A percentile compares a stretch with the other conserved stretches of the same genome.
These are phyloP conservation scores for Synanthedon myopaeformis DNA, from an alignment of 2,888 invertebrate genomes.

Conservation along the genomic window DNA sequence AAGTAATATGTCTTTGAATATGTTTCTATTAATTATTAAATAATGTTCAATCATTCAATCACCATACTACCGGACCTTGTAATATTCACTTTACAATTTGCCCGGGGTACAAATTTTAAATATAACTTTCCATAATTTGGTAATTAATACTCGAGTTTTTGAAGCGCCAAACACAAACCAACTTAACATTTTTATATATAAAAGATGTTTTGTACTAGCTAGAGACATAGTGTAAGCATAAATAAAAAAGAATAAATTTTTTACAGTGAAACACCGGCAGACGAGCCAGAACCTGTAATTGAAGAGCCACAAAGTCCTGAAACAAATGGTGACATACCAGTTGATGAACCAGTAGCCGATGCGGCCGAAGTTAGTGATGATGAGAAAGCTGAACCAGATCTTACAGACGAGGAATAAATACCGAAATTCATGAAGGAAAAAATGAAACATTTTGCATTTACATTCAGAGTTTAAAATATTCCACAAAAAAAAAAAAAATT, in stretches of 20 bases:
- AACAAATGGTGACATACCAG: constrained; percentile 34
- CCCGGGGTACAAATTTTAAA: too few species aligned
- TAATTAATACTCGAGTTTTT: too few species aligned
- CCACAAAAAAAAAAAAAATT: not conserved
- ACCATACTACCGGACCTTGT: too few species aligned
- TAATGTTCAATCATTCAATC: too few species aligned
- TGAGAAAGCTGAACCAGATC: constrained; percentile 61
- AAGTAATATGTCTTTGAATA: too few species aligned
- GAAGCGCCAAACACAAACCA: too few species aligned
- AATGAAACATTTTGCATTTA: constrained; percentile 33
- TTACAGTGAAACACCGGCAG: constrained; percentile 41
- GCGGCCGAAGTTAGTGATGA: constrained; percentile 53
- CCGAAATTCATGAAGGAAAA: constrained; percentile 7
- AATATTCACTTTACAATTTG: too few species aligned
- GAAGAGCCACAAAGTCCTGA: constrained; percentile 64
- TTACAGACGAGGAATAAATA: constrained; percentile 63
- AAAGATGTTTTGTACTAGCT: too few species aligned
- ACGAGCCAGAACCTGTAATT: constrained; percentile 50
- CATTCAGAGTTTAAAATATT: constrained; percentile 9
- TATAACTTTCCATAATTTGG: too few species aligned
- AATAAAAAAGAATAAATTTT: not conserved
- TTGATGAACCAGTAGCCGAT: constrained; percentile 15
- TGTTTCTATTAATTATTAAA: too few species aligned
- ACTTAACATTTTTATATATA: too few species aligned
- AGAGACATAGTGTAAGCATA: not conserved